Conservation (phyloP, 2,888 invertebrate species). For the Eurois occulta region DNA sequence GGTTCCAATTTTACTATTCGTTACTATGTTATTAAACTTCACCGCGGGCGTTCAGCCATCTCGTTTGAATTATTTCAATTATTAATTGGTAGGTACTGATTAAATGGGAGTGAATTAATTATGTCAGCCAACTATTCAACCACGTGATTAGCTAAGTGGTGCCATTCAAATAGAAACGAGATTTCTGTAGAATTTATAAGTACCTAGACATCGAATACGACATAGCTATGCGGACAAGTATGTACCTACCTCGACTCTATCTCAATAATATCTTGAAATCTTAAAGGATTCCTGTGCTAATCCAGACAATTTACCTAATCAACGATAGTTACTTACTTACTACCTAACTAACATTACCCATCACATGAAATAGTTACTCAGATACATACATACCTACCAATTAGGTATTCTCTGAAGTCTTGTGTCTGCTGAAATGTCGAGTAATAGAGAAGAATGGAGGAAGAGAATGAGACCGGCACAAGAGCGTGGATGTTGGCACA, state of each 20-base stretch:
- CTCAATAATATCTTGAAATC: not conserved
- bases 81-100: not conserved
- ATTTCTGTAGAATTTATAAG: slow-evolving; percentile 9
- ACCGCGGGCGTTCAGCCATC: not conserved
- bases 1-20: slow-evolving; percentile 28
- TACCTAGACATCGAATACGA: not conserved
- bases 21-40: not conserved
- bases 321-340: not conserved
- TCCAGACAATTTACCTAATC: not conserved
- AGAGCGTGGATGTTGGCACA: no score
- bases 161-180: slow-evolving; percentile 4
- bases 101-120: slow-evolving; percentile 22
- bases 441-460: not conserved
- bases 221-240: not conserved
- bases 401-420: not conserved
- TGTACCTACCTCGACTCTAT: not conserved
- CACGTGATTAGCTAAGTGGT: slow-evolving; percentile 13
- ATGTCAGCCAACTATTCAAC: slow-evolving; percentile 19
- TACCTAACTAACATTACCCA: not conserved
- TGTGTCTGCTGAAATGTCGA: not conserved
- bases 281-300: not conserved
- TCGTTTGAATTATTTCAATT: slow-evolving; percentile 4
- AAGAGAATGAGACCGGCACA: no score
- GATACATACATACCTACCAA: not conserved
- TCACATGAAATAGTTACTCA: not conserved